Evolutionary conservation across 2,888 invertebrate genomes (phyloP).

Genomic region (Allolobophora icterica): DNA sequence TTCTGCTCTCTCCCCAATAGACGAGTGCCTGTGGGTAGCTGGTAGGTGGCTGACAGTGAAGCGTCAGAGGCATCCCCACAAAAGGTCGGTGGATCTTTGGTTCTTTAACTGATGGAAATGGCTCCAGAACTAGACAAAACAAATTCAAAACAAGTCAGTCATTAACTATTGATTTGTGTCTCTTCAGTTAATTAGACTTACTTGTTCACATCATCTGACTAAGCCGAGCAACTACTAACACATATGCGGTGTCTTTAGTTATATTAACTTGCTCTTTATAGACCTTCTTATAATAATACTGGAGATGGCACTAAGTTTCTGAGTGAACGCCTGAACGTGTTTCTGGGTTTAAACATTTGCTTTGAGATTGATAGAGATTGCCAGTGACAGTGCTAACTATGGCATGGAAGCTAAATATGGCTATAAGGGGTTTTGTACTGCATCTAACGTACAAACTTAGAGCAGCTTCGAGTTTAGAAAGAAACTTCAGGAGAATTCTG

Average conservation of each 20-base stretch:
- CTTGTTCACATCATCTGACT: too few relatives aligned
- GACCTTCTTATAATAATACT: too few relatives aligned
- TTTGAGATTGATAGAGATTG: background rate
- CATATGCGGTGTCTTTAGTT: too few relatives aligned
- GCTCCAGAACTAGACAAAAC: conserved; percentile 26
- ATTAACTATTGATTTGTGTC: background rate
- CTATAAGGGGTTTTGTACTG: background rate
- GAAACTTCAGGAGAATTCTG: background rate
- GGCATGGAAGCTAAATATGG: background rate
- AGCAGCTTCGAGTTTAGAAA: background rate
- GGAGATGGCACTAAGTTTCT: background rate
- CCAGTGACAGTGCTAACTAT: background rate
- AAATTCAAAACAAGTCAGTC: conserved; percentile 4
- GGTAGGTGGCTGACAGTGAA: conserved; percentile 44
- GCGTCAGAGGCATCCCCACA: conserved; percentile 41
- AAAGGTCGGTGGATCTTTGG: conserved; percentile 35
- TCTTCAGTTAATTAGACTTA: too few relatives aligned
- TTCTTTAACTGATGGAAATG: conserved; percentile 34
- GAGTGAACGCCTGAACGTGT: background rate
- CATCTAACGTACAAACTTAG: background rate
- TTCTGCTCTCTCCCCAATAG: conserved; percentile 41
- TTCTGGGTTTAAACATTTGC: background rate
- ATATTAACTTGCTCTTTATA: too few relatives aligned
- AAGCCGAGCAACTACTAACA: too few relatives aligned
- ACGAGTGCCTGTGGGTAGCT: conserved; percentile 43